phyloP scores from a whole-genome alignment of 2,113 vertebrate genomes.

The Oreochromis aureus region DNA sequence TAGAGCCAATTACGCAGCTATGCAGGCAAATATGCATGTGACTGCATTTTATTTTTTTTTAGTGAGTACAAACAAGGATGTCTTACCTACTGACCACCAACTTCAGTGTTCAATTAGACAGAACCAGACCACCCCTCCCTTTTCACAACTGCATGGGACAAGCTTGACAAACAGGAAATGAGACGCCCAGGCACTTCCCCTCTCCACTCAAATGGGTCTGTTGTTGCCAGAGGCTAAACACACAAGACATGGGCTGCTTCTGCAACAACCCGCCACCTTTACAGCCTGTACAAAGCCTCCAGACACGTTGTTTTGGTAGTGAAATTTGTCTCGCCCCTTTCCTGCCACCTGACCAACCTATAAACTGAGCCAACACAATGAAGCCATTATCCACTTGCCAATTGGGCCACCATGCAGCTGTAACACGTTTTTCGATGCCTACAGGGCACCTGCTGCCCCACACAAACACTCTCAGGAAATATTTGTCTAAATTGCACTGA shows the following conservation, averaged over 20 bases:
- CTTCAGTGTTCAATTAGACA: conserved; percentile 15
- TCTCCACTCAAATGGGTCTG: conserved; percentile 48
- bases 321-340: conserved; percentile 12
- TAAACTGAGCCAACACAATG: conserved; percentile 3
- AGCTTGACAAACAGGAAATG: conserved; percentile 64
- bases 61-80: background rate
- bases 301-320: background rate
- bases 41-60: background rate
- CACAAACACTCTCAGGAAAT: background rate
- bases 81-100: background rate
- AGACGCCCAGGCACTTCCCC: conserved; percentile 58
- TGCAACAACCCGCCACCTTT: background rate
- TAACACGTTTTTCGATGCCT: background rate
- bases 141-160: conserved; percentile 16
- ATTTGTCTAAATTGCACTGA: background rate
- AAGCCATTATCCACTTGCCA: conserved; percentile 37
- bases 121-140: conserved; percentile 8
- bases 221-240: conserved; percentile 27
- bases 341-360: conserved; percentile 29
- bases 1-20: conserved; percentile 23
- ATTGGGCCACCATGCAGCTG: conserved; percentile 27
- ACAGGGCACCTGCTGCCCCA: conserved; percentile 21
- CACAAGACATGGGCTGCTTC: background rate
- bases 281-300: background rate
- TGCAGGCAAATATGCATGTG: background rate